phyloP scores from a whole-genome alignment of 2,888 invertebrate genomes.

The Colletes collaris region DNA sequence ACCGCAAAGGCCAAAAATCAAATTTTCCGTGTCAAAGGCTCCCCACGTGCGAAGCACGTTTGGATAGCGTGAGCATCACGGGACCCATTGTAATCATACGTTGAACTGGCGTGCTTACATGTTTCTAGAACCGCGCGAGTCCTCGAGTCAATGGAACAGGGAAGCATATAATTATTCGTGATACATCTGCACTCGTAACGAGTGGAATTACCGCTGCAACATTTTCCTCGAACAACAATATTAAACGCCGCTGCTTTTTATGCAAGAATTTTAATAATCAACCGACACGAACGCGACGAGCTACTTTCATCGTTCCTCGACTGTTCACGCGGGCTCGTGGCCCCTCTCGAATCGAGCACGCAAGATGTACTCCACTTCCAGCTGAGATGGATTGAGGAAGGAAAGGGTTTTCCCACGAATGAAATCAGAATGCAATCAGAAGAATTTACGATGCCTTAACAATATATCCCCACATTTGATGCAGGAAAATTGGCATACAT shows the following conservation, averaged over 20 bases:
- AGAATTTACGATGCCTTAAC: no score
- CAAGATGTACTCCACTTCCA: background rate
- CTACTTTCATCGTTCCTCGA: no score
- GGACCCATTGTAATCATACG: background rate
- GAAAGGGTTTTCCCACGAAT: no score
- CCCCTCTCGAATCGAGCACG: slow-evolving; percentile 11
- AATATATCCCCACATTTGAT: no score
- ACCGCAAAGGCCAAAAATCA: background rate
- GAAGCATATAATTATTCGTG: no score
- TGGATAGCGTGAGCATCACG: background rate
- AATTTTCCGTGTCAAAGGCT: background rate
- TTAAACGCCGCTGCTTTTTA: background rate
- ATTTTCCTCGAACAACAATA: background rate
- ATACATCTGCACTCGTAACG: background rate
- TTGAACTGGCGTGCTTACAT: background rate
- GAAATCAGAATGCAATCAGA: no score
- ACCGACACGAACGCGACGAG: background rate
- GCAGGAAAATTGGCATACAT: no score
- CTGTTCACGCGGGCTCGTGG: background rate
- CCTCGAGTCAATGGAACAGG: no score
- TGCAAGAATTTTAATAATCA: slow-evolving; percentile 1
- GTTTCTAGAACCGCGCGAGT: background rate
- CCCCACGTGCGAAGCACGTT: background rate
- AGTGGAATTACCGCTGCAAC: background rate
- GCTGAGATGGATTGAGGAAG: no score